Evolutionary conservation across 2,888 invertebrate genomes (phyloP), one percentile per base, ranked within the genome.

Genomic region (Incurvaria masculella): DNA sequence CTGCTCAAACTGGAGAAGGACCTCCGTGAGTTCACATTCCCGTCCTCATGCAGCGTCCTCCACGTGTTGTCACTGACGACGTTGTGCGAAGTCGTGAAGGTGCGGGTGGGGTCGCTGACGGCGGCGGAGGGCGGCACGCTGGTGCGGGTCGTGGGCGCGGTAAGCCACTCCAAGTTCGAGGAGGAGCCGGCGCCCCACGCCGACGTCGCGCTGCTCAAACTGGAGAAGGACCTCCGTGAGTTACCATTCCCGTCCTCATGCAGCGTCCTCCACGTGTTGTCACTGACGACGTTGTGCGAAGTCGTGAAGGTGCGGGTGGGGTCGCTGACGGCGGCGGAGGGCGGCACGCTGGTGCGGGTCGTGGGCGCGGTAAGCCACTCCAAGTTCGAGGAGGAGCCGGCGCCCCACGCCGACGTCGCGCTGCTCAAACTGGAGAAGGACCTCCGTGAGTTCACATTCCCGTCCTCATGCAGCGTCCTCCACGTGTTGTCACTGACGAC

Each of bases 181-280:
- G 76, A 76, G 54, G 78, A 78, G 41, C 78, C 76, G 0, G 75
- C 74, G 0, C 76, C 78, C 0, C 76, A 78, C 21, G 75, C 75
- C 16, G 76, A 78, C 46, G 64, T 76, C 1, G 78, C 78, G 0
- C 50, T 78, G 39, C 55, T 78, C 16, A 76, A 76, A 45, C 61
- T 78, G 0, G 48, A 65, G 16, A 63, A 63, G 3, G 70, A 73
- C 48, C 54, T 78, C 3, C 64, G 76, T 72, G 52, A 57, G 52
- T n/a, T n/a, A n/a, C n/a, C n/a, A n/a, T n/a, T n/a, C n/a, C n/a
- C n/a, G n/a, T n/a, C n/a, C n/a, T n/a, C n/a, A n/a, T n/a, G n/a
- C 56, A 76, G 76, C 47, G 76, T 78, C 0, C 69, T 76, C 11
- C 73, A 72, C 57, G 70, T 76, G 0, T 67, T 74, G 1, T 73